Evolutionary conservation across 2,888 invertebrate species (phyloP).

Genomic region (Platycnemis pennipes): DNA sequence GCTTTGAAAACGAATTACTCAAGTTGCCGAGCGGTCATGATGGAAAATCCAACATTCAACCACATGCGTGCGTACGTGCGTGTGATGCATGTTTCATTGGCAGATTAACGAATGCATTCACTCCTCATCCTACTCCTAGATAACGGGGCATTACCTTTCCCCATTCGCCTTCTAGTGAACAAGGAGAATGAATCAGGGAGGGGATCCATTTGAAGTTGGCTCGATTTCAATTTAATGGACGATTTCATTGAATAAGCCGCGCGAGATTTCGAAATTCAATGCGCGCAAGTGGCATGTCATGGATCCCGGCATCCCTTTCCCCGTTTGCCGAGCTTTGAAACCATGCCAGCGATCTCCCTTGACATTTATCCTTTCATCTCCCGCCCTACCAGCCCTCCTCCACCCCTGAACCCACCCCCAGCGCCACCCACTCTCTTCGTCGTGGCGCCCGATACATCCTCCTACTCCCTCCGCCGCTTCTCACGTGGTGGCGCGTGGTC

Average conservation of each 20-base stretch:
- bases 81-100: no score
- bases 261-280: constrained; percentile 3
- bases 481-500: not conserved
- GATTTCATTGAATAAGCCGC: not conserved
- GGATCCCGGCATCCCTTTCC: not conserved
- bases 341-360: not conserved
- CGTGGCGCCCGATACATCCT: not conserved
- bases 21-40: not conserved
- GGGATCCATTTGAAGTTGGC: not conserved
- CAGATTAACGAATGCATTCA: no score
- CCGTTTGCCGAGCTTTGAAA: constrained; percentile 24
- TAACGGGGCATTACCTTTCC: no score
- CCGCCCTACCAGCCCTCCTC: not conserved
- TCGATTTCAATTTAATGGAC: constrained; percentile 1
- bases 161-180: no score
- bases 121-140: no score
- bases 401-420: not conserved
- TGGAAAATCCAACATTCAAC: no score
- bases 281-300: constrained; percentile 19
- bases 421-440: not conserved
- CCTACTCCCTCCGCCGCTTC: not conserved
- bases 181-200: not conserved
- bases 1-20: not conserved
- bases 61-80: no score
- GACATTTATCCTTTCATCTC: constrained; percentile 39